Percentiles rank a stretch among this genome's conserved stretches.
phyloP scores from a whole-genome alignment of 1,140 invertebrate species.

The Rhagoletis pomonella region DNA sequence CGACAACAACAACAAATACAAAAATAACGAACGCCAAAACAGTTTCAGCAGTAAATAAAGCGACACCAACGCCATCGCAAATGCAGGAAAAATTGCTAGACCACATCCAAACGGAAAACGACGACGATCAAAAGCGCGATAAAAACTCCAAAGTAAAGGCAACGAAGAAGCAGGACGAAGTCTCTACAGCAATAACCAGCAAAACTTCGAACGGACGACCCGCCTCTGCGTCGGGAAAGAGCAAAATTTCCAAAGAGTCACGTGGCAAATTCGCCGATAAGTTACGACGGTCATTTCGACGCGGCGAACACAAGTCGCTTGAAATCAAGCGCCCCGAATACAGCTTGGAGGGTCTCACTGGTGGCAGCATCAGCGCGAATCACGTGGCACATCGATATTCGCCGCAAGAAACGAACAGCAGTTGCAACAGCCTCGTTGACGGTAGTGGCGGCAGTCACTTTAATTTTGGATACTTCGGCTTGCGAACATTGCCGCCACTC shows the following conservation, averaged over 20 bases:
- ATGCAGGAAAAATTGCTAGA: slow-evolving; percentile 72
- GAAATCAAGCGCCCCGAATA: slow-evolving; percentile 64
- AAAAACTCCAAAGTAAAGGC: slow-evolving; percentile 59
- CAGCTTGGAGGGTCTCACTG: neutral
- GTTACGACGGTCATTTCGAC: slow-evolving; percentile 68
- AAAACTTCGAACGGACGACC: neutral
- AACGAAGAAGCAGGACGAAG: slow-evolving; percentile 9
- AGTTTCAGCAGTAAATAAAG: neutral
- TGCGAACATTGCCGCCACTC: slow-evolving; percentile 42
- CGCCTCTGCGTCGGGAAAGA: slow-evolving; percentile 58
- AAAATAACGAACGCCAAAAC: neutral
- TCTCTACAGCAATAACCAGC: neutral
- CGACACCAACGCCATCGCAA: slow-evolving; percentile 55
- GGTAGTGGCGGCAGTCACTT: neutral
- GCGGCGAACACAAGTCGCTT: slow-evolving; percentile 67
- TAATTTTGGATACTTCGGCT: neutral
- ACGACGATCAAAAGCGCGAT: slow-evolving; percentile 65
- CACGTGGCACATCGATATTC: slow-evolving; percentile 16
- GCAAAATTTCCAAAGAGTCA: slow-evolving; percentile 64
- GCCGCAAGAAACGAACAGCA: slow-evolving; percentile 23
- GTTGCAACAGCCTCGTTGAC: neutral
- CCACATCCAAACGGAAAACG: slow-evolving; percentile 61
- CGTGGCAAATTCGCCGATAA: slow-evolving; percentile 65
- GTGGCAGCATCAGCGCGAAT: neutral
- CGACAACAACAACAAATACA: no score